Evolutionary conservation across 1,140 invertebrate genomes (phyloP).

Genomic region (Dermatophagoides farinae): DNA sequence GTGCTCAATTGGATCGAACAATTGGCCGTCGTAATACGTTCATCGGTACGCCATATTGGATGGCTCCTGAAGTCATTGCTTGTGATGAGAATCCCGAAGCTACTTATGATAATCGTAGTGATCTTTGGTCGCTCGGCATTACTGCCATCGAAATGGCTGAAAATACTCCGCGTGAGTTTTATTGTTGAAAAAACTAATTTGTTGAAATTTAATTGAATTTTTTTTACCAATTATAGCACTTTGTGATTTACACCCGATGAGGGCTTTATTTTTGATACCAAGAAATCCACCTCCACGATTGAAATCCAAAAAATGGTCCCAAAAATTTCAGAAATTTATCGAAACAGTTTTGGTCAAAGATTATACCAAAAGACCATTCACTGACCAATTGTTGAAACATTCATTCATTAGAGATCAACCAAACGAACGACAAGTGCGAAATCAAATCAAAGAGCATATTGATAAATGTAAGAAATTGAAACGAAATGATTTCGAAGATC

Average conservation of each 20-base stretch:
- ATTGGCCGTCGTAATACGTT: conserved; percentile 97
- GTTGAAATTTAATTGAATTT: conserved; percentile 11
- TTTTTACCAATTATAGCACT: conserved; percentile 26
- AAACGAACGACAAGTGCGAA: conserved; percentile 87
- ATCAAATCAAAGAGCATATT: conserved; percentile 97
- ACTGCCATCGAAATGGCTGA: conserved; percentile 99
- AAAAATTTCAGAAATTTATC: conserved; percentile 73
- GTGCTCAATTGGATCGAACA: conserved; percentile 93
- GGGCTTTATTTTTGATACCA: conserved; percentile 92
- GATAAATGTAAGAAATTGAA: conserved; percentile 46
- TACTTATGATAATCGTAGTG: conserved; percentile 82
- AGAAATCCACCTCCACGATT: conserved; percentile 87
- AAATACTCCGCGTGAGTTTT: conserved; percentile 64
- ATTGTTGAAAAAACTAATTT: not conserved
- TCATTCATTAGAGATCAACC: conserved; percentile 94
- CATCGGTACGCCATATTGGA: conserved; percentile 97
- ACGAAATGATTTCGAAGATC: conserved; percentile 18
- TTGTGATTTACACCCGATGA: conserved; percentile 95
- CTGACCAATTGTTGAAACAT: conserved; percentile 91
- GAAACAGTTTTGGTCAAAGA: conserved; percentile 83
- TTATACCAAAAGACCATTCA: conserved; percentile 92
- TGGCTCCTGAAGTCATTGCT: conserved; percentile 77
- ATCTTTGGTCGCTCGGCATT: conserved; percentile 34
- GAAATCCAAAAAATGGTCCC: conserved; percentile 92
- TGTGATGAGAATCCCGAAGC: conserved; percentile 99